Evolutionary conservation across 2,888 invertebrate species (phyloP).

Genomic region (Masnerella sp.): DNA sequence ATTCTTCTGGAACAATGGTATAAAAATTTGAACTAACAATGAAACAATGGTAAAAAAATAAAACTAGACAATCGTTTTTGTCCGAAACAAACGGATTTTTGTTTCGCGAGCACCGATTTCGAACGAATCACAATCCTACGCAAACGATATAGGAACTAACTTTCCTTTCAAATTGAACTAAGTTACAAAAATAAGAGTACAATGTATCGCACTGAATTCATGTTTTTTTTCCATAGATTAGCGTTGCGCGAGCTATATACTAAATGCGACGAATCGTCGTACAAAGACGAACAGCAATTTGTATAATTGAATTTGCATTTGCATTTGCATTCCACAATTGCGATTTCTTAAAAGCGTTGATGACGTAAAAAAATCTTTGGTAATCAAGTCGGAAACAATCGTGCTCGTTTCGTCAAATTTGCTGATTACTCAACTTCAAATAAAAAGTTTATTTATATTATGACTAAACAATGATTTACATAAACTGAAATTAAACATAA

Average conservation of each 20-base stretch:
- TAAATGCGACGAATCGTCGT: conserved; percentile 39
- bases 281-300: conserved; percentile 29
- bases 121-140: conserved; percentile 13
- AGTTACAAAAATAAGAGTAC: conserved; percentile 25
- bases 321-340: conserved; percentile 5
- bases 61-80: too few relatives aligned
- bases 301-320: neutral
- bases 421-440: neutral
- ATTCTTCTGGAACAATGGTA: conserved; percentile 13
- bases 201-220: conserved; percentile 1
- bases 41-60: conserved; percentile 22
- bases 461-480: too few relatives aligned
- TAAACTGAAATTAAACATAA: too few relatives aligned
- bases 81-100: too few relatives aligned
- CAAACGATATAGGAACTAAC: conserved; percentile 42
- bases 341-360: conserved; percentile 25
- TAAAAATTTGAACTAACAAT: conserved; percentile 29
- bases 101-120: conserved; percentile 32
- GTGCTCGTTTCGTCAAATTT: neutral
- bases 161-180: neutral
- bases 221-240: too few relatives aligned
- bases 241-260: conserved; percentile 36
- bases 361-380: conserved; percentile 44
- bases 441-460: neutral
- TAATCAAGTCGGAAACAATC: conserved; percentile 35